These are phyloP conservation scores for Lithophane ornitopus DNA, from an alignment of 2,888 invertebrate genomes.

Conservation along the genomic window DNA sequence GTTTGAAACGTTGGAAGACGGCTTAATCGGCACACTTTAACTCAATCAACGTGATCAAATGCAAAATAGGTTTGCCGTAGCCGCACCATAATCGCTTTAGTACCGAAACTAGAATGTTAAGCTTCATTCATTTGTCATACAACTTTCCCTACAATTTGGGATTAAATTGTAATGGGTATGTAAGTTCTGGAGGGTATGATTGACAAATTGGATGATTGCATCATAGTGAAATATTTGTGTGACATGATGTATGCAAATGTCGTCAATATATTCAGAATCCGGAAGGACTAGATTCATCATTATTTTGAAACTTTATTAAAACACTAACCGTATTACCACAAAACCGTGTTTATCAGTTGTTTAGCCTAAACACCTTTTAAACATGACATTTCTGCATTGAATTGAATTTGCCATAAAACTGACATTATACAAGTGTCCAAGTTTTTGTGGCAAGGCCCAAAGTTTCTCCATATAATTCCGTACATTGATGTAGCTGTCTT, in stretches of 20 bases:
- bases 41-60: conserved; percentile 73
- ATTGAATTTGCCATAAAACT: too few species aligned
- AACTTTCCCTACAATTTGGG: conserved; percentile 40
- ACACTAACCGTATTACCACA: too few species aligned
- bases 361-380: too few species aligned
- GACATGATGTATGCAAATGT: neutral
- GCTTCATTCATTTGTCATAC: conserved; percentile 65
- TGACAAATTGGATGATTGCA: conserved; percentile 7
- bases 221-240: neutral
- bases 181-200: conserved; percentile 21
- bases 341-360: too few species aligned
- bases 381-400: too few species aligned
- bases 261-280: neutral
- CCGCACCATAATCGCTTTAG: conserved; percentile 66
- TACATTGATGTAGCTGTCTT: neutral
- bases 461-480: too few species aligned
- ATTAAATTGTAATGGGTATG: conserved; percentile 35
- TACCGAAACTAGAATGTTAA: conserved; percentile 46
- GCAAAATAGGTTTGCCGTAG: conserved; percentile 76
- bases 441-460: too few species aligned
- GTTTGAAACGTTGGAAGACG: conserved; percentile 66
- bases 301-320: neutral
- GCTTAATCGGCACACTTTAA: conserved; percentile 77
- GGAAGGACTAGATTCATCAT: neutral
- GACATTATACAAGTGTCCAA: too few species aligned